Conservation (phyloP, 1,140 invertebrate species). For the Leptestheria dahalacensis region DNA sequence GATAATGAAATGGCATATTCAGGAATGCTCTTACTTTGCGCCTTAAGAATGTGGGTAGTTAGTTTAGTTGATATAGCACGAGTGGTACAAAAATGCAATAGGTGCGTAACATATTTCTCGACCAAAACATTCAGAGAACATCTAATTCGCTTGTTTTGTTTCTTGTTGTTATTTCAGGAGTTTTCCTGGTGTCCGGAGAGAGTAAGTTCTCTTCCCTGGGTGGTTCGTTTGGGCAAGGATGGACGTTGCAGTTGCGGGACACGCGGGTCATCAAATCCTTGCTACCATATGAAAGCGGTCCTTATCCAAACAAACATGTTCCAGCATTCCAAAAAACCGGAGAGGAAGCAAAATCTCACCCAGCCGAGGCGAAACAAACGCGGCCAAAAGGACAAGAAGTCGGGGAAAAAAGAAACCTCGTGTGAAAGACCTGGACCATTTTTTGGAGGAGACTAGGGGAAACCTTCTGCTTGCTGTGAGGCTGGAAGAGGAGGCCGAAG, state of each 20-base stretch:
- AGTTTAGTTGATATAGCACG: too few species aligned
- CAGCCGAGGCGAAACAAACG: neutral
- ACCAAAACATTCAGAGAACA: too few species aligned
- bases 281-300: neutral
- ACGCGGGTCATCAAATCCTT: neutral
- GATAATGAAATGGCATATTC: too few species aligned
- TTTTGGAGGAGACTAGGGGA: neutral
- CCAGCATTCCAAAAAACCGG: neutral
- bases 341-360: neutral
- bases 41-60: too few species aligned
- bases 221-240: neutral
- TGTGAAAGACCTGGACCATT: neutral
- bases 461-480: neutral
- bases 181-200: neutral
- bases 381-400: neutral
- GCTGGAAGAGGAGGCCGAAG: neutral
- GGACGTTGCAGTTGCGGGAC: neutral
- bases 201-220: neutral
- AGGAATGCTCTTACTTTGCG: too few species aligned
- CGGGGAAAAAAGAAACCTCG: neutral
- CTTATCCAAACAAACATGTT: neutral
- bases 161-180: neutral
- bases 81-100: too few species aligned
- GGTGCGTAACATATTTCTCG: too few species aligned
- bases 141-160: too few species aligned